phyloP scores from a whole-genome alignment of 2,113 vertebrate genomes.

The Campylomormyrus numenius region DNA sequence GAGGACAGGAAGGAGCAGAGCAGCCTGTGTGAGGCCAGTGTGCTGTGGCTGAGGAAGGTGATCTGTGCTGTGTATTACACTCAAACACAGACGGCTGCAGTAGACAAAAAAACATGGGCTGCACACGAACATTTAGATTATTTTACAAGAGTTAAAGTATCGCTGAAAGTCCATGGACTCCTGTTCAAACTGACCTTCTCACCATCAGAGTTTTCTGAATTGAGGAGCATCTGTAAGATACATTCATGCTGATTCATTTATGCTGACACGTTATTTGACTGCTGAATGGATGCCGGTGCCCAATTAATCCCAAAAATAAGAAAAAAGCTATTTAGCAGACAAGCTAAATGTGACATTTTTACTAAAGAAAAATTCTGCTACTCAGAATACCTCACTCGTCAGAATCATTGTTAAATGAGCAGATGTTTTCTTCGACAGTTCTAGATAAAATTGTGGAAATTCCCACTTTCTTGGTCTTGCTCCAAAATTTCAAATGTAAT shows the following conservation, averaged over 20 bases:
- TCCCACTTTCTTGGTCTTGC: neutral
- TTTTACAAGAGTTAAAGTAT: neutral
- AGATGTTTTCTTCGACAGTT: neutral
- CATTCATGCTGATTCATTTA: neutral
- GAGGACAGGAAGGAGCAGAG: neutral
- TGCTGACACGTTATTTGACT: neutral
- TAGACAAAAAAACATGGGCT: conserved; percentile 4
- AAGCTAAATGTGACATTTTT: neutral
- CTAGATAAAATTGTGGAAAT: neutral
- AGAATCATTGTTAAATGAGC: neutral
- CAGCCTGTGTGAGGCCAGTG: neutral
- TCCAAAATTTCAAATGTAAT: neutral
- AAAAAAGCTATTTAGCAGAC: neutral
- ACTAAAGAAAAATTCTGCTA: neutral
- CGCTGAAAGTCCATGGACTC: neutral
- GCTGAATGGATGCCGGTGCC: neutral
- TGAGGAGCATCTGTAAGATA: neutral
- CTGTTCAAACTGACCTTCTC: neutral
- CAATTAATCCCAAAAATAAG: neutral
- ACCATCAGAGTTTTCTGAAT: neutral
- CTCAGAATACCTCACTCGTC: neutral
- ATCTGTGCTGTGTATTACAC: neutral
- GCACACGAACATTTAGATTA: neutral
- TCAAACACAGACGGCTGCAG: neutral
- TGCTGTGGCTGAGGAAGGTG: neutral